Percentiles rank a stretch among this genome's conserved stretches.
Conservation (phyloP, 2,888 invertebrate species). For the Monoplex corrugatus region DNA sequence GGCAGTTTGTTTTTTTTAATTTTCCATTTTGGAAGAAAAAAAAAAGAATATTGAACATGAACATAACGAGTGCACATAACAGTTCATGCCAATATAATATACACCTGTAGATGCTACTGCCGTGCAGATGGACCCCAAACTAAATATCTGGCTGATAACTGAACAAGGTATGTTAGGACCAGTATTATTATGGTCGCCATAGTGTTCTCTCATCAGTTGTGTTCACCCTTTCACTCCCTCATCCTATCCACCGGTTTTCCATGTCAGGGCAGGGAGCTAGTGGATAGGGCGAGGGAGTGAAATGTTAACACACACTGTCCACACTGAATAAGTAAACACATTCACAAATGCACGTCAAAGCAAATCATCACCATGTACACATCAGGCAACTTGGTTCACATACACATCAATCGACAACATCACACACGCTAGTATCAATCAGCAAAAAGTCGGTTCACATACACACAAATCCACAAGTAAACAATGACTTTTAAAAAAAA, state of each 20-base stretch:
- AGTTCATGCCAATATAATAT: background rate
- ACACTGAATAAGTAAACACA: background rate
- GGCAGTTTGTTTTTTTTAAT: background rate
- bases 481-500: background rate
- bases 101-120: background rate
- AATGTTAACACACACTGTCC: too few species aligned
- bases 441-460: background rate
- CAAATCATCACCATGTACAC: background rate
- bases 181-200: background rate
- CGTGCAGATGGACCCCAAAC: conserved; percentile 22
- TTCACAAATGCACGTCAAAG: background rate
- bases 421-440: background rate
- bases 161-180: background rate
- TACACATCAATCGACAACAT: background rate
- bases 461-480: background rate
- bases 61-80: background rate
- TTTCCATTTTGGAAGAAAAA: background rate
- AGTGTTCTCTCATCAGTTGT: background rate
- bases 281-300: too few species aligned
- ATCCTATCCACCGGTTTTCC: too few species aligned
- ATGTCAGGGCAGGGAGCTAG: background rate
- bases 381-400: background rate
- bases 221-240: too few species aligned
- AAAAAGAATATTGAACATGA: background rate
- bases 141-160: background rate